Evolutionary conservation across 30 jellyfish, hydroid and myxozoan species (phyloP).

Genomic region (Hydractinia echinata): DNA sequence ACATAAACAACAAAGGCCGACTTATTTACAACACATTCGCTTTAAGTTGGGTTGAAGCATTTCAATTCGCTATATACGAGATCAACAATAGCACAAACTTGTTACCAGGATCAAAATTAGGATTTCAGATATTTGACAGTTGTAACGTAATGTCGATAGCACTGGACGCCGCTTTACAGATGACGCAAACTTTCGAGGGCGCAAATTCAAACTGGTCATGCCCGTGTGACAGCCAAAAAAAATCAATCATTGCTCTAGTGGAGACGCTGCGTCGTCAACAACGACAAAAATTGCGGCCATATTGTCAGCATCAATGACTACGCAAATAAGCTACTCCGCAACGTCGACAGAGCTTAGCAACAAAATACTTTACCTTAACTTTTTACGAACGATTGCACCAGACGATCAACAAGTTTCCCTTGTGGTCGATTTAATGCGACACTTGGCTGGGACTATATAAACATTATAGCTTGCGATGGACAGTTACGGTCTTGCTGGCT

Average conservation of each 20-base stretch:
- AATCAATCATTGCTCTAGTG: constrained; percentile 53
- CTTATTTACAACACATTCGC: constrained; percentile 73
- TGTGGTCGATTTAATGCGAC: constrained; percentile 58
- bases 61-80: constrained; percentile 81
- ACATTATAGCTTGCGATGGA: constrained; percentile 93
- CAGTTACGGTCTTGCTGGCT: constrained; percentile 88
- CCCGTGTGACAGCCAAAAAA: constrained; percentile 48
- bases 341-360: constrained; percentile 84
- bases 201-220: constrained; percentile 29
- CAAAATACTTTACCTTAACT: constrained; percentile 69
- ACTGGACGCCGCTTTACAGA: constrained; percentile 66
- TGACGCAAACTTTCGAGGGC: constrained; percentile 31
- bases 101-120: constrained; percentile 58
- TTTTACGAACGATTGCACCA: constrained; percentile 96
- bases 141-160: constrained; percentile 80
- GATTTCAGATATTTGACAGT: constrained; percentile 78
- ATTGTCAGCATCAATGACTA: constrained; percentile 67
- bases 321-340: constrained; percentile 95
- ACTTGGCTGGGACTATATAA: constrained; percentile 72
- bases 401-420: constrained; percentile 80
- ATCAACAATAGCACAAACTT: constrained; percentile 50
- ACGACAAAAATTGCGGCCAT: constrained; percentile 75
- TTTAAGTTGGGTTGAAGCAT: constrained; percentile 84
- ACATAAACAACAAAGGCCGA: constrained; percentile 25
- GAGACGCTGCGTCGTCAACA: constrained; percentile 93